These are phyloP conservation scores for Pelmatolapia mariae DNA, from an alignment of 2,113 vertebrate species.

Conservation along the genomic window DNA sequence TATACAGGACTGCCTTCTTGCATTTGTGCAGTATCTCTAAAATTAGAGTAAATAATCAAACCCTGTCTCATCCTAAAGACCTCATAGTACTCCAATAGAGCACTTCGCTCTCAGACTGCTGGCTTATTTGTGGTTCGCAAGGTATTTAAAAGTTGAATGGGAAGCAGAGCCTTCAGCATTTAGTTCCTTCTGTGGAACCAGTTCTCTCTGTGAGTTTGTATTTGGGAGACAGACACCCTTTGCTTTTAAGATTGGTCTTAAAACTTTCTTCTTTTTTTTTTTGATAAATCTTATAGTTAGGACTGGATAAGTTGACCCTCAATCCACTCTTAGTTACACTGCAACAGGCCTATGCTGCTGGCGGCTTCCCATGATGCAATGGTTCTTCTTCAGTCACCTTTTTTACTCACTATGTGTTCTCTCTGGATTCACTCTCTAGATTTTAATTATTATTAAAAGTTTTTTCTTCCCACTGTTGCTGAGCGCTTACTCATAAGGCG, in stretches of 20 bases:
- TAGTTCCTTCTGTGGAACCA: neutral
- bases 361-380: neutral
- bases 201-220: neutral
- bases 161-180: neutral
- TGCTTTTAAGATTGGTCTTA: neutral
- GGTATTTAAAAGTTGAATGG: neutral
- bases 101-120: neutral
- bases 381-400: neutral
- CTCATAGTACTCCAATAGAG: neutral
- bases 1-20: neutral
- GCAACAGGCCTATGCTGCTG: neutral
- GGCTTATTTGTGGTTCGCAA: neutral
- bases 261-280: neutral
- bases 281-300: neutral
- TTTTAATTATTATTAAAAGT: neutral
- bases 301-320: neutral
- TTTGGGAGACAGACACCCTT: neutral
- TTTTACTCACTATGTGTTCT: neutral
- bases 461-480: neutral
- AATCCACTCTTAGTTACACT: neutral
- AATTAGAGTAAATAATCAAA: neutral
- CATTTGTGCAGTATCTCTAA: neutral
- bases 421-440: neutral
- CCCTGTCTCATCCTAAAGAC: neutral
- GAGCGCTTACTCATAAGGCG: neutral